Percentiles rank a stretch among this genome's conserved stretches.
Conservation (phyloP, 2,113 vertebrate genomes). For the Chaetorhynchus papuensis region DNA sequence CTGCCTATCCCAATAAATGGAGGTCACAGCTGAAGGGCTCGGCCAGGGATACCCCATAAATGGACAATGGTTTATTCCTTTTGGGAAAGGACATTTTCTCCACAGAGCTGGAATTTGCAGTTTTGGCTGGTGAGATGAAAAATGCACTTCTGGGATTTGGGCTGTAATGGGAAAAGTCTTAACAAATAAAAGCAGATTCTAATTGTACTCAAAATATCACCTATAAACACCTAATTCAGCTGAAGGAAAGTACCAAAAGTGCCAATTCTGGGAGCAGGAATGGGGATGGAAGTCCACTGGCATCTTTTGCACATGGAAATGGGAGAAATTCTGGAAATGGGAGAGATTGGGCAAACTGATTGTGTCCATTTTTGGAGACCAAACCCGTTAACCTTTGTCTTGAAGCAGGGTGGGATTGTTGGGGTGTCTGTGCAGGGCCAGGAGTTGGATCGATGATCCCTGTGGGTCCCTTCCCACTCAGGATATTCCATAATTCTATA, state of each 20-base stretch:
- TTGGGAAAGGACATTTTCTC: not conserved
- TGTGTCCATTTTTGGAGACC: not conserved
- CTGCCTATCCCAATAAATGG: not conserved
- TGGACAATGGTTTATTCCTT: not conserved
- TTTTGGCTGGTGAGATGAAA: not conserved
- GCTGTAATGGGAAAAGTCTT: not conserved
- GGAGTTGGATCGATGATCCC: not conserved
- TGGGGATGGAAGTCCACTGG: not conserved
- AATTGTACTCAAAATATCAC: not conserved
- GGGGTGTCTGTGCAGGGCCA: not conserved
- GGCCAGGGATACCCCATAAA: not conserved
- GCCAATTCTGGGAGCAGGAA: not conserved
- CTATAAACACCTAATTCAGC: not conserved
- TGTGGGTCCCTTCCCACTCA: not conserved
- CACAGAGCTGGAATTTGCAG: not conserved
- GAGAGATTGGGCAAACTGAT: not conserved
- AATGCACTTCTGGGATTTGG: not conserved
- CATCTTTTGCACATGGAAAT: not conserved
- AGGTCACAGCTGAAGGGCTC: not conserved
- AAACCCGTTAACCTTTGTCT: not conserved
- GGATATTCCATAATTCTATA: not conserved
- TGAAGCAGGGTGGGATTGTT: not conserved
- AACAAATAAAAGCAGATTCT: not conserved
- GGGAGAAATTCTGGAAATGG: not conserved
- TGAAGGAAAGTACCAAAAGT: not conserved